Percentiles rank a stretch among this genome's conserved stretches.
Evolutionary conservation across 2,113 vertebrate species (phyloP).

Genomic region (Eurystomus gularis): DNA sequence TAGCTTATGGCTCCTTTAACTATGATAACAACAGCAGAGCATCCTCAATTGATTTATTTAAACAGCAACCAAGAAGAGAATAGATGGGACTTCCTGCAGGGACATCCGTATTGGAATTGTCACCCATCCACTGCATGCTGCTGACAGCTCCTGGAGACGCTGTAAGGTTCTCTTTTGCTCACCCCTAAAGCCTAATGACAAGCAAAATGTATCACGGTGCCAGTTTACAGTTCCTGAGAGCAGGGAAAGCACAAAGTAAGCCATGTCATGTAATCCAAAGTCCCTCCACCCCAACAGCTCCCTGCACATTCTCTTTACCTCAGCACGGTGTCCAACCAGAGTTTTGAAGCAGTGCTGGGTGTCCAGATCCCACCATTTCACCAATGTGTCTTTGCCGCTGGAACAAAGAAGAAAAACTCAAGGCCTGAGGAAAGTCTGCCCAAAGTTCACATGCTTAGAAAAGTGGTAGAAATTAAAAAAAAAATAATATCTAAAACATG

Average conservation of each 20-base stretch:
- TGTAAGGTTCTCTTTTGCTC: background rate
- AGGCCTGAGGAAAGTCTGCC: background rate
- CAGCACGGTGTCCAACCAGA: slow-evolving; percentile 91
- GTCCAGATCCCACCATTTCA: slow-evolving; percentile 98
- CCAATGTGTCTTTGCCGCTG: slow-evolving; percentile 92
- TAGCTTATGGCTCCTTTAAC: background rate
- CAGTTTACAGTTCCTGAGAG: background rate
- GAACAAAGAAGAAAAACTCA: background rate
- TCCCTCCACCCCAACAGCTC: background rate
- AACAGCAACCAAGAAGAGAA: background rate
- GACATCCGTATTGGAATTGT: background rate
- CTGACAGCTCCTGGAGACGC: background rate
- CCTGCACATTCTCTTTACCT: slow-evolving; percentile 75
- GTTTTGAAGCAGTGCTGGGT: slow-evolving; percentile 98
- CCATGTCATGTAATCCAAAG: background rate
- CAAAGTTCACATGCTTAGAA: background rate
- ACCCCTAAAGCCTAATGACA: background rate
- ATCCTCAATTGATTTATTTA: background rate
- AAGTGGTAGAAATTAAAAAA: background rate
- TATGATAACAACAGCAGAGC: background rate
- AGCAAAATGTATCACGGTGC: background rate
- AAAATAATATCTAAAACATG: background rate
- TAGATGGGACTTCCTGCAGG: background rate
- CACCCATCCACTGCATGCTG: background rate
- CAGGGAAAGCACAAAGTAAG: background rate